phyloP scores from a whole-genome alignment of 1,140 invertebrate species.

The Drosophila asahinai region DNA sequence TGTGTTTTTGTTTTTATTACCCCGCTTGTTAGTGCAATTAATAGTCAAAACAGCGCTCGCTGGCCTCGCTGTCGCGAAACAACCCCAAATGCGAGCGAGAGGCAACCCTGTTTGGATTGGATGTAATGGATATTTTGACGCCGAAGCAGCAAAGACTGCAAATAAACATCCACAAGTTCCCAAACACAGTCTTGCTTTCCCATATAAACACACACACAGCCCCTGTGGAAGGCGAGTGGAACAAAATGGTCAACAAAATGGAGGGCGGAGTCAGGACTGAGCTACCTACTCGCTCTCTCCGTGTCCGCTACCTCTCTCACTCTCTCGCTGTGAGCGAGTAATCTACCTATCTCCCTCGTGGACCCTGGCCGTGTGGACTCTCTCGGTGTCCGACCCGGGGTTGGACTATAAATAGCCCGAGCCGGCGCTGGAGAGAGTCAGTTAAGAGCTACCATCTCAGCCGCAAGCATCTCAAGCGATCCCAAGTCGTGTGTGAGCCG shows the following conservation, averaged over 20 bases:
- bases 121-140: constrained; percentile 85
- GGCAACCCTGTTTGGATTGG: constrained; percentile 80
- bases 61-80: background rate
- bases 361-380: background rate
- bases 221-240: constrained; percentile 69
- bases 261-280: constrained; percentile 52
- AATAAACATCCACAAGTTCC: constrained; percentile 83
- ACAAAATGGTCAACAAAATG: constrained; percentile 71
- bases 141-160: constrained; percentile 77
- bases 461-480: constrained; percentile 36
- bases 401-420: constrained; percentile 69
- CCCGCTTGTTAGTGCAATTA: constrained; percentile 61
- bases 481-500: constrained; percentile 43
- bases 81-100: background rate
- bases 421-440: constrained; percentile 57
- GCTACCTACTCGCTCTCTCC: constrained; percentile 4
- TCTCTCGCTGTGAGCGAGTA: background rate
- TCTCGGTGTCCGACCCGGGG: constrained; percentile 33
- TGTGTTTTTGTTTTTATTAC: constrained; percentile 41
- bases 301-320: background rate
- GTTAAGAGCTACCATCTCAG: constrained; percentile 68
- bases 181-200: constrained; percentile 57
- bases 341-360: constrained; percentile 22
- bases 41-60: constrained; percentile 56
- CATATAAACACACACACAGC: background rate